phyloP scores from a whole-genome alignment of 2,113 vertebrate species.

The Leiothrix lutea region DNA sequence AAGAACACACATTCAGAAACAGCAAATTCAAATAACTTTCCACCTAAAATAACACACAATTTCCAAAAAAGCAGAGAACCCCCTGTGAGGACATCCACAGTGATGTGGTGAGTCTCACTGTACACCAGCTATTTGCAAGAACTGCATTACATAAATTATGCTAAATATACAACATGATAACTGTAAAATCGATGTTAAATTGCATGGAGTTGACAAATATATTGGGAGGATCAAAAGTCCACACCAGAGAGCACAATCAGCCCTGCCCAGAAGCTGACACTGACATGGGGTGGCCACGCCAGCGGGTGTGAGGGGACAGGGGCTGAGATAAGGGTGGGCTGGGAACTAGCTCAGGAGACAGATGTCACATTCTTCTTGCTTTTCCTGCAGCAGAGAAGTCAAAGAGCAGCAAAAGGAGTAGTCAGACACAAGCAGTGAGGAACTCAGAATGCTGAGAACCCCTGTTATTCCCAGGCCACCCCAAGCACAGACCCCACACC shows the following conservation, averaged over 20 bases:
- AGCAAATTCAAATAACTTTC: not conserved
- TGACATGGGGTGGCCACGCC: rapidly evolving
- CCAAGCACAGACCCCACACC: not conserved
- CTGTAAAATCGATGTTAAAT: rapidly evolving
- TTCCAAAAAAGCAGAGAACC: not conserved
- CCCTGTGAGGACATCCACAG: not conserved
- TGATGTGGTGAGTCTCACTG: rapidly evolving
- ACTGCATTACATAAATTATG: not conserved
- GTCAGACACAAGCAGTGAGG: not conserved
- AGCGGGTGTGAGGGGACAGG: not conserved
- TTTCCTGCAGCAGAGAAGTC: not conserved
- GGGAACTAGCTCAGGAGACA: not conserved
- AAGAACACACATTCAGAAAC: not conserved
- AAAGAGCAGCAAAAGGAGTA: not conserved
- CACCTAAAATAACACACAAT: not conserved
- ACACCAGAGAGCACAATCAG: not conserved
- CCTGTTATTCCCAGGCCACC: too few relatives aligned
- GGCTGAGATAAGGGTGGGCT: not conserved
- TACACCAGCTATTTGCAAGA: not conserved
- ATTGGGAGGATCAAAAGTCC: not conserved
- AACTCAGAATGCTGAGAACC: not conserved
- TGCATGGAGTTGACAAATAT: not conserved
- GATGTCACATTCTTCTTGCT: not conserved
- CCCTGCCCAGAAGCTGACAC: not conserved
- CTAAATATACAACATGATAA: not conserved